Percentiles rank a stretch among this genome's conserved stretches.
These are phyloP conservation scores for Orthonyx spaldingii DNA, from an alignment of 2,113 vertebrate genomes.

Conservation along the genomic window DNA sequence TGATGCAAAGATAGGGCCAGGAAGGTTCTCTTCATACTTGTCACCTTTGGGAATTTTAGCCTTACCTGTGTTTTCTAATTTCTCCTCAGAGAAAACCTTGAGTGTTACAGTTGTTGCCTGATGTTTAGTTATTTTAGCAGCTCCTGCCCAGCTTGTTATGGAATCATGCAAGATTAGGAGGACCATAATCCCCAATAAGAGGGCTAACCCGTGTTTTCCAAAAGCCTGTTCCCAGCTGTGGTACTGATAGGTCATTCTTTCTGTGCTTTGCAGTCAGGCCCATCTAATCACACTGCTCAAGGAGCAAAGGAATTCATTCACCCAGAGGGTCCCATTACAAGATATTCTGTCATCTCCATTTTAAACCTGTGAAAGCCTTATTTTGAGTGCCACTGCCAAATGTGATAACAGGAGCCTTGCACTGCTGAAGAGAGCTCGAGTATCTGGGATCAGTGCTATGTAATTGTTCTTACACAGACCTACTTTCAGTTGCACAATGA, in stretches of 20 bases:
- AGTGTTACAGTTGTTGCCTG: background rate
- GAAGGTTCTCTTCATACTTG: background rate
- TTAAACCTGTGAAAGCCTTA: slow-evolving; percentile 44
- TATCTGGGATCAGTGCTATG: slow-evolving; percentile 20
- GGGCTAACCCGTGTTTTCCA: background rate
- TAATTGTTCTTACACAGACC: slow-evolving; percentile 34
- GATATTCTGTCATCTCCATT: slow-evolving; percentile 42
- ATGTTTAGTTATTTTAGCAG: background rate
- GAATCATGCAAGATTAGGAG: background rate
- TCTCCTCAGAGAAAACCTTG: background rate
- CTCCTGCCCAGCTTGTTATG: background rate
- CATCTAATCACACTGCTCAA: background rate
- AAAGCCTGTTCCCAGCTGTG: background rate
- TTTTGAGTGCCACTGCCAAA: slow-evolving; percentile 34
- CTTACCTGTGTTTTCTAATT: background rate
- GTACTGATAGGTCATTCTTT: background rate
- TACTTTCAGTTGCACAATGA: slow-evolving; percentile 39
- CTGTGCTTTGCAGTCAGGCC: background rate
- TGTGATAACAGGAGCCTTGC: slow-evolving; percentile 36
- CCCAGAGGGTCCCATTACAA: slow-evolving; percentile 15
- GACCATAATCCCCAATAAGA: background rate
- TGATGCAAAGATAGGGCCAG: background rate
- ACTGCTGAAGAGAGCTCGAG: slow-evolving; percentile 12
- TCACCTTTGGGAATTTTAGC: background rate
- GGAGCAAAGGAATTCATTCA: slow-evolving; percentile 33